These are phyloP conservation scores for Hermodice carunculata DNA, from an alignment of 2,888 invertebrate species.

Conservation along the genomic window DNA sequence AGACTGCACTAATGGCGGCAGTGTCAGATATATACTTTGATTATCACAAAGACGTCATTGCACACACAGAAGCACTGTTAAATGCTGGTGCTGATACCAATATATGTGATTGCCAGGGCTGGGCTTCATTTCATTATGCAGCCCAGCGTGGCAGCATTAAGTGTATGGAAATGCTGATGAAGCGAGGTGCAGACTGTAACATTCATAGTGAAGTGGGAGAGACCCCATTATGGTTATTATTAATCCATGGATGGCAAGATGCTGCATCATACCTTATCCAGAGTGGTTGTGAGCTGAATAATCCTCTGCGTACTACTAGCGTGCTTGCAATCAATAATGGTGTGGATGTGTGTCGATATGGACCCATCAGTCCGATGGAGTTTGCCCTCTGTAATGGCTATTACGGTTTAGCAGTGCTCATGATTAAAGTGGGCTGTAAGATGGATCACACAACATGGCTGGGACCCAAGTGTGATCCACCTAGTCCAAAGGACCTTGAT, in stretches of 20 bases:
- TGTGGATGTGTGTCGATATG: conserved; percentile 29
- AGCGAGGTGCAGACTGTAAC: conserved; percentile 22
- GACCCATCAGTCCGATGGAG: conserved; percentile 28
- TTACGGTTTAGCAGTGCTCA: conserved; percentile 22
- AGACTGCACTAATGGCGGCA: conserved; percentile 31
- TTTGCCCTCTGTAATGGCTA: conserved; percentile 31
- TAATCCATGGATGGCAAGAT: conserved; percentile 28
- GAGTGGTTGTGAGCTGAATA: conserved; percentile 28
- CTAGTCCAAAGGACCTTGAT: neutral
- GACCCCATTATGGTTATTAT: conserved; percentile 30
- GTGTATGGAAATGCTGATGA: conserved; percentile 25
- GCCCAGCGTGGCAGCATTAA: conserved; percentile 27
- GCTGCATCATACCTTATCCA: conserved; percentile 18
- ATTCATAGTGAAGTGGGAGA: neutral
- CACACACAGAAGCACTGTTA: conserved; percentile 26
- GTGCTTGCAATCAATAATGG: conserved; percentile 27
- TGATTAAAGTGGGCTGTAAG: conserved; percentile 16
- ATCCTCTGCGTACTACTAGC: conserved; percentile 6
- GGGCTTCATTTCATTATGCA: conserved; percentile 31
- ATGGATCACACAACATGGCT: conserved; percentile 23
- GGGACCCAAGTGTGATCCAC: neutral
- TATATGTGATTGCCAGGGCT: conserved; percentile 20
- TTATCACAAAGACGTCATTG: conserved; percentile 30
- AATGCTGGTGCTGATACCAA: conserved; percentile 12
- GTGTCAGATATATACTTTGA: conserved; percentile 32